Percentiles rank a stretch among this genome's conserved stretches.
These are phyloP conservation scores for Onychostruthus taczanowskii DNA, from an alignment of 2,113 vertebrate species.

Conservation along the genomic window DNA sequence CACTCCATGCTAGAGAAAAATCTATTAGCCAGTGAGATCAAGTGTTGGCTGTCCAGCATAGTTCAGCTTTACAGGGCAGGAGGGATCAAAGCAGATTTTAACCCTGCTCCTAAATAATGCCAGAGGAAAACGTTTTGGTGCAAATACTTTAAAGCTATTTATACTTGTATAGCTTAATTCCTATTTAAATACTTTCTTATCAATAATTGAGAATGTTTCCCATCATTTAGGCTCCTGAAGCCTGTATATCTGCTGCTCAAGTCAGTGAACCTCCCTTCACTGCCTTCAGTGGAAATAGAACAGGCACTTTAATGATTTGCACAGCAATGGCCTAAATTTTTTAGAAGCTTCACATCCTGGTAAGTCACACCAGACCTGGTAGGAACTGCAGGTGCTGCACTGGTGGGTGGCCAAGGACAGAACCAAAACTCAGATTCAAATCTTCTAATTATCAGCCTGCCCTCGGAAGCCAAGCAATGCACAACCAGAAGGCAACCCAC, in stretches of 20 bases:
- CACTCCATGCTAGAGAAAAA: neutral
- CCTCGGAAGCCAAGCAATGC: neutral
- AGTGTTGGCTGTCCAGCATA: neutral
- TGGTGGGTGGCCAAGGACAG: neutral
- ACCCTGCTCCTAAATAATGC: neutral
- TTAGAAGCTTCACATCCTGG: neutral
- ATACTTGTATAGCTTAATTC: neutral
- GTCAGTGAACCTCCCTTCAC: neutral
- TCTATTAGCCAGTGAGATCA: neutral
- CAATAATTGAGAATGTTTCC: neutral
- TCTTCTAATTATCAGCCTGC: neutral
- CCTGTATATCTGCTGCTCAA: neutral
- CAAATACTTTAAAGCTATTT: neutral
- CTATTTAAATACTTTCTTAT: neutral
- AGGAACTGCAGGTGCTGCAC: neutral
- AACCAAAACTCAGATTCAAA: constrained; percentile 13
- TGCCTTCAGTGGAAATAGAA: neutral
- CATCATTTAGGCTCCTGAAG: neutral
- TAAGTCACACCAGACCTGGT: neutral
- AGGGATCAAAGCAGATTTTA: neutral
- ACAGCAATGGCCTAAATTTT: neutral
- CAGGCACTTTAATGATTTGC: neutral
- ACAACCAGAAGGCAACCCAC: neutral
- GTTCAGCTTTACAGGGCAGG: neutral
- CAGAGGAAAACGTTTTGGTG: neutral